These are phyloP conservation scores for Corbicula japonica DNA, from an alignment of 2,888 invertebrate genomes.

Conservation along the genomic window DNA sequence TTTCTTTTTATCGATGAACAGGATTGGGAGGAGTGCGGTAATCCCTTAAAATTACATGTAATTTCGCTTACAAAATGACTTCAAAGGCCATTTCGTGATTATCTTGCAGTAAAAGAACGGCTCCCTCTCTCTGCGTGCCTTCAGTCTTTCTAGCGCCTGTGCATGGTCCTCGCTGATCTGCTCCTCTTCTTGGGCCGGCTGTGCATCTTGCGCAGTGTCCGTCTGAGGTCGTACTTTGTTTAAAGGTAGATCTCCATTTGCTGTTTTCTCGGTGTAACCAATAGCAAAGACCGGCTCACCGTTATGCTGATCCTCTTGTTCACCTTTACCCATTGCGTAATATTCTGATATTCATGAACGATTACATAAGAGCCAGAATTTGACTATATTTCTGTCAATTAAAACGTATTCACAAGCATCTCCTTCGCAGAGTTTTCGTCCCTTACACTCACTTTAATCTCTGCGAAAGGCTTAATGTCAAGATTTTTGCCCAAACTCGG, in stretches of 20 bases:
- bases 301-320: neutral
- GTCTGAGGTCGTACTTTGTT: conserved; percentile 4
- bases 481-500: too few relatives aligned
- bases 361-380: too few relatives aligned
- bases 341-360: too few relatives aligned
- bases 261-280: neutral
- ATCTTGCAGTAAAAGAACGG: conserved; percentile 61
- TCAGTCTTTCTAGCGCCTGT: conserved; percentile 32
- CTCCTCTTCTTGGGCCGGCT: neutral
- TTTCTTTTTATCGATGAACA: too few relatives aligned
- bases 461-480: too few relatives aligned
- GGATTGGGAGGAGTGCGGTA: too few relatives aligned
- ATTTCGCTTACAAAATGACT: conserved; percentile 53
- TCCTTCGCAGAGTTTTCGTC: too few relatives aligned
- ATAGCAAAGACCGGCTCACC: neutral
- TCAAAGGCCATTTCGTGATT: conserved; percentile 53
- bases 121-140: conserved; percentile 47
- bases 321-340: conserved; percentile 30
- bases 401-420: too few relatives aligned
- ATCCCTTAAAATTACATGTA: too few relatives aligned
- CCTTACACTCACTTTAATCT: too few relatives aligned
- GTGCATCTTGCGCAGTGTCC: neutral
- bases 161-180: conserved; percentile 21
- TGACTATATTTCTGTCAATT: too few relatives aligned
- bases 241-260: neutral